phyloP scores from a whole-genome alignment of 2,888 invertebrate genomes.

The Tipula lateralis region DNA sequence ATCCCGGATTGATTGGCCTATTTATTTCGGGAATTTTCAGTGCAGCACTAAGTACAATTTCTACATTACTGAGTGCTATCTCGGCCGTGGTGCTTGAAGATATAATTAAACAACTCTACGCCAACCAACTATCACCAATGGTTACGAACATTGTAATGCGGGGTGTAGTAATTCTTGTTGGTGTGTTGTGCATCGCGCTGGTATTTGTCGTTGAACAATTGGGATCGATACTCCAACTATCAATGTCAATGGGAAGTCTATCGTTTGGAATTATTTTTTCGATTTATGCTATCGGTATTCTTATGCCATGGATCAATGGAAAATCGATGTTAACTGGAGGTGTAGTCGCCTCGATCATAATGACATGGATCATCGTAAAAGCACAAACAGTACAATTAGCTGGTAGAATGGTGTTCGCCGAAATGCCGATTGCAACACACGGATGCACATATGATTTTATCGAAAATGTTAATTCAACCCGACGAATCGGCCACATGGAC shows the following conservation, averaged over 20 bases:
- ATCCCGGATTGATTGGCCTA: conserved; percentile 78
- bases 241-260: conserved; percentile 62
- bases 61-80: conserved; percentile 76
- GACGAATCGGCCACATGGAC: not conserved
- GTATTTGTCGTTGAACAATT: conserved; percentile 67
- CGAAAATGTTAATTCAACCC: not conserved
- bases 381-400: conserved; percentile 48
- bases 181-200: conserved; percentile 59
- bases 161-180: conserved; percentile 59
- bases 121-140: not conserved
- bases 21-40: conserved; percentile 88
- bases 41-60: conserved; percentile 78
- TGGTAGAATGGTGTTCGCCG: not conserved
- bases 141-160: conserved; percentile 52
- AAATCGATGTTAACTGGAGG: conserved; percentile 64
- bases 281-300: conserved; percentile 64
- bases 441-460: not conserved
- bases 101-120: conserved; percentile 63
- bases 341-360: conserved; percentile 54
- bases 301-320: conserved; percentile 49
- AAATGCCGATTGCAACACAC: not conserved
- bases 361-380: conserved; percentile 60
- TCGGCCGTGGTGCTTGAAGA: conserved; percentile 76
- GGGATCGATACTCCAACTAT: conserved; percentile 63
- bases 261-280: conserved; percentile 63